Percentiles rank a stretch among this genome's conserved stretches.
phyloP scores from a whole-genome alignment of 2,888 invertebrate species.

The Monopis laevigella region DNA sequence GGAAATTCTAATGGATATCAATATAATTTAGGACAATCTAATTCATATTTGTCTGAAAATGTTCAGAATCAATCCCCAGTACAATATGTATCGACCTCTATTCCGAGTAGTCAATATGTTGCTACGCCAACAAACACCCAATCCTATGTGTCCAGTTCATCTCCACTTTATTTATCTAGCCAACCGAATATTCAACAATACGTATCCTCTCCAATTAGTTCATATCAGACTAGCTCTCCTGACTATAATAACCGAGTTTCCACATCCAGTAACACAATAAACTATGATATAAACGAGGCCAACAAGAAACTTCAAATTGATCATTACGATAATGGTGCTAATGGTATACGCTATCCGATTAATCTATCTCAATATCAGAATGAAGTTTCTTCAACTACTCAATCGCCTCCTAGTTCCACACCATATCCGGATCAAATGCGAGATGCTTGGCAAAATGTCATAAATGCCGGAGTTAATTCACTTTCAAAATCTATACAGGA shows the following conservation, averaged over 20 bases:
- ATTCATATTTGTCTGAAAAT: conserved; percentile 34
- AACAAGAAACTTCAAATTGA: conserved; percentile 49
- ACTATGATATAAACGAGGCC: conserved; percentile 34
- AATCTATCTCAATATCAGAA: conserved; percentile 41
- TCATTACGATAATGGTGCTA: conserved; percentile 52
- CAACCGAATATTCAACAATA: conserved; percentile 44
- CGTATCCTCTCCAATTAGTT: conserved; percentile 47
- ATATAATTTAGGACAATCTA: conserved; percentile 35
- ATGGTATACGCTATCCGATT: conserved; percentile 46
- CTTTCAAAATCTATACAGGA: conserved; percentile 44
- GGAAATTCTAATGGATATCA: conserved; percentile 37
- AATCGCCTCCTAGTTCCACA: conserved; percentile 27
- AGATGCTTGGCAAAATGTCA: conserved; percentile 40
- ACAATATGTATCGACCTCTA: conserved; percentile 43
- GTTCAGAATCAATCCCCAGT: conserved; percentile 38
- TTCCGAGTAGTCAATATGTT: conserved; percentile 41
- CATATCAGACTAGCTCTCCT: conserved; percentile 40
- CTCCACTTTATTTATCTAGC: conserved; percentile 50
- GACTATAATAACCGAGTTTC: conserved; percentile 40
- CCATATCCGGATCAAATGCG: conserved; percentile 36
- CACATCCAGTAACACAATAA: conserved; percentile 33
- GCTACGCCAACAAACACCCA: conserved; percentile 38
- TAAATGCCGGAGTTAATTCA: conserved; percentile 31
- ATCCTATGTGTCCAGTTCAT: conserved; percentile 47
- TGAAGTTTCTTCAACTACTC: conserved; percentile 42